Evolutionary conservation across 2,113 vertebrate species (phyloP).

Genomic region (Psilopsiagon aurifrons): DNA sequence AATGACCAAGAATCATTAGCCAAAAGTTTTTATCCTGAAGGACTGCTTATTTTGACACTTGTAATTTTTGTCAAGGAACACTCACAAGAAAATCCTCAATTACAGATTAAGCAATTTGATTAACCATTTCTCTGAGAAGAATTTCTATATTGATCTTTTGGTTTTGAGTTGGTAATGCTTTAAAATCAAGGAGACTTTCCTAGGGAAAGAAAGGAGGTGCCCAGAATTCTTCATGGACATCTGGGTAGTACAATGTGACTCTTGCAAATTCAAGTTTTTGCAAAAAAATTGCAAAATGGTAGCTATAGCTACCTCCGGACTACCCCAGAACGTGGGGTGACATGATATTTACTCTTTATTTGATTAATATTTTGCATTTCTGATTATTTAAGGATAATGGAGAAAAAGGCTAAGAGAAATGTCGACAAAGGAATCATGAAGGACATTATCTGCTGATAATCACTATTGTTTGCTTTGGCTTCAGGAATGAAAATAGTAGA

Average conservation of each 20-base stretch:
- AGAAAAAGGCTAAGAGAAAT: neutral
- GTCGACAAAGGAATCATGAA: neutral
- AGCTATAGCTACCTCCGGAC: neutral
- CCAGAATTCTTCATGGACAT: neutral
- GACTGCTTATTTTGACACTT: neutral
- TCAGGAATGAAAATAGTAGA: neutral
- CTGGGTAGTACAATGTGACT: accelerated
- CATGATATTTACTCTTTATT: neutral
- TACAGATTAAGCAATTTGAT: neutral
- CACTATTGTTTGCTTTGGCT: neutral
- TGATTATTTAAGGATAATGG: neutral
- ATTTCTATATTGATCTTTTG: neutral
- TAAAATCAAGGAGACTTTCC: neutral
- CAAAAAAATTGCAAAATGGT: neutral
- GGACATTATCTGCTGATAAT: neutral
- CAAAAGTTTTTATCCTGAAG: neutral
- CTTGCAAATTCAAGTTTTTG: neutral
- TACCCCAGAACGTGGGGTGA: neutral
- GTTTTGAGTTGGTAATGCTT: neutral
- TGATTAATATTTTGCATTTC: neutral
- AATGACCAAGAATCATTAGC: neutral
- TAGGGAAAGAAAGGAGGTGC: neutral
- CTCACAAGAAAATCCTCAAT: neutral
- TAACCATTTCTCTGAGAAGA: neutral
- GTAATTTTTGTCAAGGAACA: neutral